phyloP scores from a whole-genome alignment of 92 coral and sea anemone species.

The Porites divaricata region DNA sequence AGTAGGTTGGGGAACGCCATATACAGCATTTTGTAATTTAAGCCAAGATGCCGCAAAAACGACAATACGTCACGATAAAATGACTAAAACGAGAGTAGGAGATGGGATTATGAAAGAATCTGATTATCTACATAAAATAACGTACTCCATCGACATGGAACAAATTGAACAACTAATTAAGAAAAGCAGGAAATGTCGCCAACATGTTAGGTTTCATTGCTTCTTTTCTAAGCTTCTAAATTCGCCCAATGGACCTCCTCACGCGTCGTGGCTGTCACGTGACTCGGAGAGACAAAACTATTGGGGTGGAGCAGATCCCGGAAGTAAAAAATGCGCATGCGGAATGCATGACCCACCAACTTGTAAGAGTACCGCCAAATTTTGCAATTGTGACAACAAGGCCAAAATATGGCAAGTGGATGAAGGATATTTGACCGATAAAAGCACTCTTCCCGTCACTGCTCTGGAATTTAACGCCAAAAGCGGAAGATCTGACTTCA shows the following conservation, averaged over 20 bases:
- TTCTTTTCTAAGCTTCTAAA: slow-evolving; percentile 73
- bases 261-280: slow-evolving; percentile 86
- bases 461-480: slow-evolving; percentile 60
- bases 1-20: slow-evolving; percentile 60
- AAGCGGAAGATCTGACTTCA: slow-evolving; percentile 68
- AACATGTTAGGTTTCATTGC: slow-evolving; percentile 84
- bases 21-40: slow-evolving; percentile 77
- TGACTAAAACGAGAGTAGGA: slow-evolving; percentile 49
- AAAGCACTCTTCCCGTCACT: slow-evolving; percentile 79
- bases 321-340: slow-evolving; percentile 83
- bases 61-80: slow-evolving; percentile 64
- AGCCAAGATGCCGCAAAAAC: slow-evolving; percentile 57
- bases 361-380: slow-evolving; percentile 76
- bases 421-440: slow-evolving; percentile 68
- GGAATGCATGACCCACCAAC: slow-evolving; percentile 58
- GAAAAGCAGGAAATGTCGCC: slow-evolving; percentile 83
- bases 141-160: slow-evolving; percentile 31
- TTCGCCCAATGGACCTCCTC: slow-evolving; percentile 73
- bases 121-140: slow-evolving; percentile 48
- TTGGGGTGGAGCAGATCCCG: slow-evolving; percentile 92
- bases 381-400: slow-evolving; percentile 89
- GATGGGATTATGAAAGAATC: slow-evolving; percentile 23
- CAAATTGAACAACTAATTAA: slow-evolving; percentile 58
- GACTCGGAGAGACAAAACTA: slow-evolving; percentile 63
- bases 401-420: slow-evolving; percentile 89